These are phyloP conservation scores for Apis mellifera DNA, from an alignment of 1,140 invertebrate genomes.

Conservation along the genomic window DNA sequence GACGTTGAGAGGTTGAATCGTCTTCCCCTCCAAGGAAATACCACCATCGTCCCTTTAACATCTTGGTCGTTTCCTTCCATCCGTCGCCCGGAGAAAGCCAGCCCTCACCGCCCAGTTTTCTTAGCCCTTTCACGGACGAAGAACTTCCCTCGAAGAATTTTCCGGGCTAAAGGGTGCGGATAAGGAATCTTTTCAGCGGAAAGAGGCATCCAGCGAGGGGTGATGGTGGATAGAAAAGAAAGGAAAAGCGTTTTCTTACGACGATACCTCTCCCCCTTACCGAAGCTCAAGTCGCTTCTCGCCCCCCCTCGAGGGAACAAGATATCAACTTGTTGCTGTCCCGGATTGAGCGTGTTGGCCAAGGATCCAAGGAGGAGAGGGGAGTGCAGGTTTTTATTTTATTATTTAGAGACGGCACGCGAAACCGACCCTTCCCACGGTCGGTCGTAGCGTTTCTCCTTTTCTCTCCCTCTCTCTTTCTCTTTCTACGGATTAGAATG, in stretches of 20 bases:
- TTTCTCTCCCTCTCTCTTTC: not conserved
- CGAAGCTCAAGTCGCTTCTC: conserved; percentile 8
- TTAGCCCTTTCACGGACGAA: conserved; percentile 67
- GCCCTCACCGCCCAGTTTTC: conserved; percentile 67
- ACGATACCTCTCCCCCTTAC: conserved; percentile 32
- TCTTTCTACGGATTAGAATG: conserved; percentile 41
- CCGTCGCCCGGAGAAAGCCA: conserved; percentile 49
- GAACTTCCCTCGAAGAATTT: conserved; percentile 76
- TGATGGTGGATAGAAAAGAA: conserved; percentile 41
- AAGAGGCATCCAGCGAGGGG: conserved; percentile 47
- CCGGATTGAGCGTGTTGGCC: conserved; percentile 63
- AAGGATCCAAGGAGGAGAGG: conserved; percentile 55
- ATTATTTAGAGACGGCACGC: conserved; percentile 66
- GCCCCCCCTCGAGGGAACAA: conserved; percentile 64
- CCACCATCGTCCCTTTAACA: conserved; percentile 48
- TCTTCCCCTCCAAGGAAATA: conserved; percentile 60
- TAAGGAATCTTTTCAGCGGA: conserved; percentile 69
- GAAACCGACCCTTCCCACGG: conserved; percentile 47
- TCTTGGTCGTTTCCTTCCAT: conserved; percentile 50
- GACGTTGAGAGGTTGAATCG: conserved; percentile 53
- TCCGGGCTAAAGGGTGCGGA: conserved; percentile 66
- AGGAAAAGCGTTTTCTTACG: conserved; percentile 66
- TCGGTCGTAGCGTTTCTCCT: conserved; percentile 30
- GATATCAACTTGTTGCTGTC: conserved; percentile 76
- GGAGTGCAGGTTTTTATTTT: conserved; percentile 65